A percentile compares a stretch with the other conserved stretches of the same genome.
phyloP scores from a whole-genome alignment of 2,113 vertebrate genomes.

The Erpornis zantholeuca region DNA sequence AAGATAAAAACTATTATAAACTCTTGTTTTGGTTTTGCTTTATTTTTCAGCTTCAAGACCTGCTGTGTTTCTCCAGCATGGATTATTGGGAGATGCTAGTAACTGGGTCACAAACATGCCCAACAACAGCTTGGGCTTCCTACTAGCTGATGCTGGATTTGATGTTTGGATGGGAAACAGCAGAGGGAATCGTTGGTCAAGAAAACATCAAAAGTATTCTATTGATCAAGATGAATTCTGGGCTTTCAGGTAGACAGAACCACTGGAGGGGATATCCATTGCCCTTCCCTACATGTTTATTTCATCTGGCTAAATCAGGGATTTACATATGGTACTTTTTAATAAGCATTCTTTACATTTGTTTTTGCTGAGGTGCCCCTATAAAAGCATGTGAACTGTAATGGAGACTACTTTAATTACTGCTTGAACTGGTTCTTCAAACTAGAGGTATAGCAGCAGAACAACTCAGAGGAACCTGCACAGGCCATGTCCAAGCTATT shows the following conservation, averaged over 20 bases:
- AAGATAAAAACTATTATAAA: background rate
- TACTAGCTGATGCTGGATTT: constrained; percentile 84
- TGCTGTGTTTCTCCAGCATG: constrained; percentile 84
- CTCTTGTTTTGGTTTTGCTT: background rate
- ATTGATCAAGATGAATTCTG: constrained; percentile 78
- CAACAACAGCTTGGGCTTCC: constrained; percentile 81
- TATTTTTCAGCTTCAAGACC: constrained; percentile 66
- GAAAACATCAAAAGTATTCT: constrained; percentile 72
- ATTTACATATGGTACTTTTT: background rate
- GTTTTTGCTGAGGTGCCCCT: background rate
- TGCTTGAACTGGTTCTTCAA: background rate
- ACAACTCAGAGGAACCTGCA: background rate
- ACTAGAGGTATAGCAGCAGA: background rate
- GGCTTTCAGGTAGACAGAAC: constrained; percentile 81
- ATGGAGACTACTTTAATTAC: background rate
- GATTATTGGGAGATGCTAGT: constrained; percentile 82
- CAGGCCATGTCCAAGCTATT: background rate
- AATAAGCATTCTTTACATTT: background rate
- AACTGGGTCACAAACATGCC: constrained; percentile 86
- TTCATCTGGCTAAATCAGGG: background rate
- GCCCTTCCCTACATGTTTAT: background rate
- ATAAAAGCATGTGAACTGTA: background rate
- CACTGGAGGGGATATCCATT: background rate
- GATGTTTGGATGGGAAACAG: constrained; percentile 92
- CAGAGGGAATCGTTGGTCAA: constrained; percentile 86